Evolutionary conservation across 2,113 vertebrate species (phyloP).

Genomic region (Vidua macroura): DNA sequence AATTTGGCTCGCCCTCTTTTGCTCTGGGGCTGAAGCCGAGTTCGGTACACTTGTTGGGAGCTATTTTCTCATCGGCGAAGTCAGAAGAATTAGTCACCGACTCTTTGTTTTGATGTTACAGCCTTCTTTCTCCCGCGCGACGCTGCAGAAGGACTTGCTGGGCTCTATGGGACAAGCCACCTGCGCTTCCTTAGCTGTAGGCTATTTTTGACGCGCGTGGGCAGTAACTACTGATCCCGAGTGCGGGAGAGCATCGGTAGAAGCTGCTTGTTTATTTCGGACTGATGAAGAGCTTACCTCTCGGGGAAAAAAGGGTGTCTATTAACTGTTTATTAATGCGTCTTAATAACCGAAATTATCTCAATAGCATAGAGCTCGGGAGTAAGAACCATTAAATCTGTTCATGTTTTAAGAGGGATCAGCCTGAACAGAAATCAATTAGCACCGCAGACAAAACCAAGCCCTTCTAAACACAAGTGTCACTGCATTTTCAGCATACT

Average conservation of each 20-base stretch:
- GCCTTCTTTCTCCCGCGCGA: not conserved
- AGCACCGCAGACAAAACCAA: conserved; percentile 49
- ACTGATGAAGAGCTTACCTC: not conserved
- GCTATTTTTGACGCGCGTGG: not conserved
- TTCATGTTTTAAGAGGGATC: conserved; percentile 60
- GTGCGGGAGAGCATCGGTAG: not conserved
- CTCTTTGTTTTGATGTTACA: not conserved
- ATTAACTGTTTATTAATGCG: conserved; percentile 52
- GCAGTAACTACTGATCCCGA: not conserved
- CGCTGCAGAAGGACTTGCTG: not conserved
- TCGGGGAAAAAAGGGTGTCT: not conserved
- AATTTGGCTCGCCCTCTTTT: conserved; percentile 50
- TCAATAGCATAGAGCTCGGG: conserved; percentile 11
- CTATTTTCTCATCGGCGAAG: not conserved
- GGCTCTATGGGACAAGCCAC: not conserved
- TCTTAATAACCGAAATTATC: conserved; percentile 59
- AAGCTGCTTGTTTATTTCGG: not conserved
- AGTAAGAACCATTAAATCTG: conserved; percentile 67
- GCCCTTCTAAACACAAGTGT: conserved; percentile 44
- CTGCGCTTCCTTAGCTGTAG: not conserved
- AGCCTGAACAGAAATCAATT: conserved; percentile 62
- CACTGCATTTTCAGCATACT: conserved; percentile 38
- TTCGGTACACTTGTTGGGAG: not conserved
- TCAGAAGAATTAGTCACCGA: conserved; percentile 8
- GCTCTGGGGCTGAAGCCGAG: conserved; percentile 32